Evolutionary conservation across 2,888 invertebrate genomes (phyloP), one percentile per base, ranked within the genome.

Genomic region (Eurois occulta): DNA sequence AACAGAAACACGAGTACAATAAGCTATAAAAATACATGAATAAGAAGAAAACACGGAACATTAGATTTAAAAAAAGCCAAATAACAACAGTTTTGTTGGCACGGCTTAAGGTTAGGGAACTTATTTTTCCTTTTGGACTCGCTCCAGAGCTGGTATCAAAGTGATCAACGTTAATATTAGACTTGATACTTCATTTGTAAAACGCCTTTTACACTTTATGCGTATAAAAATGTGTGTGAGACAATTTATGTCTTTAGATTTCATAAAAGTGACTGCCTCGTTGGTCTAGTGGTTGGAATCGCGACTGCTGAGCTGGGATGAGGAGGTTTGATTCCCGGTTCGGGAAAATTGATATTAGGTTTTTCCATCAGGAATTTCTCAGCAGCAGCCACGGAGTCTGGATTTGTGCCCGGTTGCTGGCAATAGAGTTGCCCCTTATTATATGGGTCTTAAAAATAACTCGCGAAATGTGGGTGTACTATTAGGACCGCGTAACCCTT

Each of bases 111-210:
- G 43, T 75, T 86, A 84, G 79, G 79, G 89, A 91, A 92, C 88
- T 89, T 91, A 92, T 91, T 91, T 92, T 91, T 91, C 88, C 88
- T 90, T 83, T 92, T 93, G 94, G 94, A 93, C 87, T 79, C 84
- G 72, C 86, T 92, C 94, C 94, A 94, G 91, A 90, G 87, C 88
- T 89, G 86, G 90, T 91, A 90, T 89, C 84, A 90, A 90, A 89
- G 83, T 88, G 83, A 86, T 83, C 79, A 86, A 86, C 79, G 83
- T 78, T 83, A 88, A 88, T 85, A 86, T 86, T 78, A 41, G 58
- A 78, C 64, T 81, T 82, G 60, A 75, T 69, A 80, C 77, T 80
- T 83, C 48, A 81, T 86, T 85, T 72, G 32, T 76, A 58, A 65
- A 35, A 65, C 70, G n/a, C 13, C 8, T 55, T 72, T 70, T 55